Evolutionary conservation across 2,888 invertebrate species (phyloP).

Genomic region (Blastobasis adustella): DNA sequence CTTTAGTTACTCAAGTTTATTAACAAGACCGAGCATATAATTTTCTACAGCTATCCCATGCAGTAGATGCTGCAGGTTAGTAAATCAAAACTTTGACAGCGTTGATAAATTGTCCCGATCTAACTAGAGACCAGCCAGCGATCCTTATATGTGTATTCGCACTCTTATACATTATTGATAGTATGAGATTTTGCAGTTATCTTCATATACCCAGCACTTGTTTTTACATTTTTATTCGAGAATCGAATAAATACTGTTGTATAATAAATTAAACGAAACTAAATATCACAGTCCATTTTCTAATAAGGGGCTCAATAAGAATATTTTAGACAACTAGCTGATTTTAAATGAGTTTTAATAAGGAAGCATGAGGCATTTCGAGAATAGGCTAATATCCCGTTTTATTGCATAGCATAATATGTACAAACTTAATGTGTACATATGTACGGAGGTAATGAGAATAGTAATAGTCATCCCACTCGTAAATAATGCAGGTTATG

Average conservation of each 20-base stretch:
- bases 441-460: slow-evolving; percentile 18
- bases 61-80: slow-evolving; percentile 7
- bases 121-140: slow-evolving; percentile 21
- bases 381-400: not conserved
- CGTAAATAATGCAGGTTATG: slow-evolving; percentile 37
- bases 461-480: slow-evolving; percentile 30
- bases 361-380: too few species aligned
- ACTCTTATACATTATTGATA: slow-evolving; percentile 22
- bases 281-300: too few species aligned
- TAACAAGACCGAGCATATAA: too few species aligned
- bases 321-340: too few species aligned
- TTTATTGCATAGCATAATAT: not conserved
- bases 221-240: slow-evolving; percentile 3
- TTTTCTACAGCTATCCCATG: too few species aligned
- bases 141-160: slow-evolving; percentile 11
- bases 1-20: too few species aligned
- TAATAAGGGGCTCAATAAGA: too few species aligned
- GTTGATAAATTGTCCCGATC: slow-evolving; percentile 39
- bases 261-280: too few species aligned
- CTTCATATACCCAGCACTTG: slow-evolving; percentile 1
- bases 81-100: slow-evolving; percentile 43
- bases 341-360: too few species aligned
- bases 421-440: not conserved
- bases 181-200: slow-evolving; percentile 8
- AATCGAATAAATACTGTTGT: not conserved